Conservation (phyloP, 2,888 invertebrate species). For the Amblyjoppa fuscipennis region DNA sequence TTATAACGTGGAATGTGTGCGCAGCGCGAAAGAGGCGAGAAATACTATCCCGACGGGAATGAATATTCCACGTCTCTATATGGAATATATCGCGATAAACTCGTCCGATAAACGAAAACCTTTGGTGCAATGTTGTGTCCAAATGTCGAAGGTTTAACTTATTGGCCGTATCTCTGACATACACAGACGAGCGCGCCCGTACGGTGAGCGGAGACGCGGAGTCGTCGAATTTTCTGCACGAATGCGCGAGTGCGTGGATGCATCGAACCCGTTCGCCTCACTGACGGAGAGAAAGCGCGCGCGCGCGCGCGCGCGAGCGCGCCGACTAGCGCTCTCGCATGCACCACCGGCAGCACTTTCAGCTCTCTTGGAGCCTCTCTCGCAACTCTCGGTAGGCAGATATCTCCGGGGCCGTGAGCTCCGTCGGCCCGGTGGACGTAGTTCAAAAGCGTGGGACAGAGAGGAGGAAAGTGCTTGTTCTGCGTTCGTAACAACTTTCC, state of each 20-base stretch:
- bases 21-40: not conserved
- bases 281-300: conserved; percentile 56
- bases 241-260: conserved; percentile 51
- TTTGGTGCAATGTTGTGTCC: conserved; percentile 19
- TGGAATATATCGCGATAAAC: conserved; percentile 48
- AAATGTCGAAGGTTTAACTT: conserved; percentile 40
- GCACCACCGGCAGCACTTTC: conserved; percentile 8
- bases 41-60: not conserved
- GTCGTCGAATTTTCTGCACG: conserved; percentile 51
- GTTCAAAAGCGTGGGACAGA: conserved; percentile 24
- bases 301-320: conserved; percentile 45
- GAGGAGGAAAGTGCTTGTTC: conserved; percentile 18
- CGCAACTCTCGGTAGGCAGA: conserved; percentile 57
- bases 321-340: not conserved
- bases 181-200: conserved; percentile 9
- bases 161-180: conserved; percentile 6
- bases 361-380: not conserved
- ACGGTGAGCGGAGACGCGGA: not conserved
- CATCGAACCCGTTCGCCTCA: conserved; percentile 37
- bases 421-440: conserved; percentile 16
- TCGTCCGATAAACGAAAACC: conserved; percentile 49
- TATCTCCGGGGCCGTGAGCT: conserved; percentile 52
- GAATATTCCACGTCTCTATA: not conserved
- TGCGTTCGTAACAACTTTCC: conserved; percentile 65
- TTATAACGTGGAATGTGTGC: conserved; percentile 53